Base-by-base conservation (phyloP, 2,797 vertebrate genomes). In the Labeo calbasu region DNA sequence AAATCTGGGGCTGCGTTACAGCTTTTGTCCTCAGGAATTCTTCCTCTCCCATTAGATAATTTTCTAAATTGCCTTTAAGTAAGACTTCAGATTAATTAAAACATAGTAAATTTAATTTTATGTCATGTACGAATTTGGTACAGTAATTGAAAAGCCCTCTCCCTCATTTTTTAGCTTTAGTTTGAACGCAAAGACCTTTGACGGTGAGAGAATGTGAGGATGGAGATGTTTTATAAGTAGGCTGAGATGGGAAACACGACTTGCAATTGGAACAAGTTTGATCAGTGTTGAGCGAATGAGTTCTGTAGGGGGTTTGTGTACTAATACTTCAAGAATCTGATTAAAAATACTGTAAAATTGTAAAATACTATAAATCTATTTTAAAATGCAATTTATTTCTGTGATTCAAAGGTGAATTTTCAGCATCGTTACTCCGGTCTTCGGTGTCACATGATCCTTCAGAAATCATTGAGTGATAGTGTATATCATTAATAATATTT, bases 1-100 rank as follows among this genome's bases (percentile, higher is more conserved):
- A 80, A 79, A 89, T 86, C 77, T 77, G 75, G 51, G 78, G 85
- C 83, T 83, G 68, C 88, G 19, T 55, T 79, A 57, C 36, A 57
- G 76, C 19, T 90, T 92, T 91, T 91, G 89, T 88, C 90, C 91
- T 81, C 89, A 86, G 88, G 86, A 89, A 88, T 88, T 85, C 75
- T 88, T 77, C 88, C 81, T 89, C 83, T 86, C 79, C 77, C 36
- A 79, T 88, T 89, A 92, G 93, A 93, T 93, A 89, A 94, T 94
- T 93, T 94, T 92, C 94, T 93, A 93, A 94, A 94, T 94, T 94
- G 92, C 91, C 91, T 95, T 94, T 92, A 94, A 94, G 93, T 94
- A 93, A 95, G 92, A 91, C 90, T 92, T 92, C 89, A 90, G 91
- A 95, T 95, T 95, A 95, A 95, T 95, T 95, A 95, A 95, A 94